Base-by-base conservation (phyloP, 2,888 invertebrate genomes). In the Cheilosia vernalis region DNA sequence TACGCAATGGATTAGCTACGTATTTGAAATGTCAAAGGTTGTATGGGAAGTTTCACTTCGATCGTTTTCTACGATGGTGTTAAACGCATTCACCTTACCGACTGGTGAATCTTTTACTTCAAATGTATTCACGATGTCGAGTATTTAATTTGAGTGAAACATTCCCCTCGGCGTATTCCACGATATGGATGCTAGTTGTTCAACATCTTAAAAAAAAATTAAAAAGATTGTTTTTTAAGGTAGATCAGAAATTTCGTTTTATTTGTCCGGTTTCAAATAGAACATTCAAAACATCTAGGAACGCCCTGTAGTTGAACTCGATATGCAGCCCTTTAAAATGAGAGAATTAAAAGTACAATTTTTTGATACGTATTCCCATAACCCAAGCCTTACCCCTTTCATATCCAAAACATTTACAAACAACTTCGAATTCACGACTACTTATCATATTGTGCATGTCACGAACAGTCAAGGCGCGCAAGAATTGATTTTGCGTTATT, bases 321-420 rank as follows among this genome's bases (percentile, higher is more conserved):
- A 94, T 91, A 56, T 93, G 90, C 82, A 93, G 89, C 24, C 91
- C 89, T 89, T n/a, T 0, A 49, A 66, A 51, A 10, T 15, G 44
- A 21, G 5, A 44, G 9, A 37, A 37, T 37, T 37, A 13, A 4
- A 33, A 33, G 3, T 2, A 30, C 9, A 13, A 4, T 37, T 13
- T 37, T 3, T 0, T 37, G 13, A 37, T 10, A 19, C 1, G 3
- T 17, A 37, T 27, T 27, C 6, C 27, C 27, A 27, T 13, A n/a
- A 3, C 2, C 4, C n/a, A 21, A 13, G 24, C 60, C 69, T 78
- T 81, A 88, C 95, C 95, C 85, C 95, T 93, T 88, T 94, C 93
- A 88, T 94, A 93, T 55, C 95, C 94, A 91, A 96, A 96, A 91
- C 96, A 95, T 92, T 96, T 96, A 92, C 94, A 94, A 78, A 96